Evolutionary conservation across 2,113 vertebrate genomes (phyloP), one percentile per base, ranked within the genome.

Genomic region (Sardina pilchardus): DNA sequence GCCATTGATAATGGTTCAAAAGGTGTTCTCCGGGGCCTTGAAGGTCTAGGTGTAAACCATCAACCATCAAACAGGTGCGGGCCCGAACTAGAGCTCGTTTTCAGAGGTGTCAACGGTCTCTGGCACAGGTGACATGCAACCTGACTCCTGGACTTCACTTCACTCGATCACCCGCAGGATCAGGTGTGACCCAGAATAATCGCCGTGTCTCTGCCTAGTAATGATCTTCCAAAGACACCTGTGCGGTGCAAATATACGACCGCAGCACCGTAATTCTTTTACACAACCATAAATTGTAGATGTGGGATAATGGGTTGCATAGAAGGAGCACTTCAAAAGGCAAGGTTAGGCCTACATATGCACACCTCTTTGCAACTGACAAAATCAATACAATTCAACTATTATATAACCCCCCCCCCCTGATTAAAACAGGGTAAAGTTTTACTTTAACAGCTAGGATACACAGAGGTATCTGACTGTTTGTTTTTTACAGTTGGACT

Each of bases 141-240:
- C 48, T 78, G 45, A 86, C 71, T 34, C 71, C 63, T 34, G 30
- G 30, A 78, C 71, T 34, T 34, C 14, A 34, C 71, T 78, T 78
- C 71, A 78, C 71, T 78, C 71, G 39, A 78, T 78, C 71, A 78
- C 2, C 81, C 71, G 78, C 45, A 43, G 81, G 78, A 86, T 86
- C 85, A 83, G 85, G 85, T 86, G 81, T 86, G 85, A 82, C 56
- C 30, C 0, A 9, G 30, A 36, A 36, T 36, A 78, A 78, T 17
- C 14, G 71, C 30, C 14, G 19, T 36, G 71, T 78, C 71, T 5
- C 71, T 78, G 63, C 34, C 63, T 71, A 26, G 34, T 71, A 71
- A 71, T n/a, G 63, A 26, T 71, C 63, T 71, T 71, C 36, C 26
- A 78, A 63, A 71, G 71, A 78, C 71, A 78, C 71, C 71, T 78